Percentiles rank a stretch among this genome's conserved stretches.
Conservation (phyloP, 2,797 vertebrate genomes). For the Rallus crepitans region DNA sequence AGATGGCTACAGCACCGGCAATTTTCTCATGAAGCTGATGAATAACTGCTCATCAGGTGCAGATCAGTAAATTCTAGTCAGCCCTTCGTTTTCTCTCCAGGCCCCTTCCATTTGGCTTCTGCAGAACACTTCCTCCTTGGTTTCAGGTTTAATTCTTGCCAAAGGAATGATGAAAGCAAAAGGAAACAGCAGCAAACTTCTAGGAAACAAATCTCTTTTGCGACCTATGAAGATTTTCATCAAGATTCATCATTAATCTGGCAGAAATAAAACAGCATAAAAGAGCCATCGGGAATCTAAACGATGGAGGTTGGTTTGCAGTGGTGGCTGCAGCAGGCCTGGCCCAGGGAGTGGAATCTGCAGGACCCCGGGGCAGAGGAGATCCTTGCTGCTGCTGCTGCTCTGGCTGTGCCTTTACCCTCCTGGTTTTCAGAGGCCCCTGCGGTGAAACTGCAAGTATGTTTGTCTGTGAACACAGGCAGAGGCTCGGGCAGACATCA, state of each 20-base stretch:
- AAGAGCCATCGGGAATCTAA: not conserved
- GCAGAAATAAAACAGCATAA: not conserved
- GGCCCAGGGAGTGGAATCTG: rapidly evolving
- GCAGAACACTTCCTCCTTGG: not conserved
- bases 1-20: not conserved
- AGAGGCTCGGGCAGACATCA: not conserved
- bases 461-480: rapidly evolving
- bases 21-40: not conserved
- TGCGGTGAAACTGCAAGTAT: not conserved
- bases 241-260: not conserved
- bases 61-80: not conserved
- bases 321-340: rapidly evolving
- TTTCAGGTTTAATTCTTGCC: constrained; percentile 8
- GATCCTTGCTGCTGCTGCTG: rapidly evolving
- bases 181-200: not conserved
- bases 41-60: not conserved
- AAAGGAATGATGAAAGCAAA: not conserved
- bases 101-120: not conserved
- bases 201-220: not conserved
- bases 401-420: not conserved
- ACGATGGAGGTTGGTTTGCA: not conserved
- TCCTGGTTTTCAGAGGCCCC: not conserved
- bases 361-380: rapidly evolving
- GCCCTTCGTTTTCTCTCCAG: not conserved
- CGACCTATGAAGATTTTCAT: not conserved